Percentiles rank a stretch among this genome's conserved stretches.
Conservation (phyloP, 1,140 invertebrate species). For the Hylaeus volcanicus region DNA sequence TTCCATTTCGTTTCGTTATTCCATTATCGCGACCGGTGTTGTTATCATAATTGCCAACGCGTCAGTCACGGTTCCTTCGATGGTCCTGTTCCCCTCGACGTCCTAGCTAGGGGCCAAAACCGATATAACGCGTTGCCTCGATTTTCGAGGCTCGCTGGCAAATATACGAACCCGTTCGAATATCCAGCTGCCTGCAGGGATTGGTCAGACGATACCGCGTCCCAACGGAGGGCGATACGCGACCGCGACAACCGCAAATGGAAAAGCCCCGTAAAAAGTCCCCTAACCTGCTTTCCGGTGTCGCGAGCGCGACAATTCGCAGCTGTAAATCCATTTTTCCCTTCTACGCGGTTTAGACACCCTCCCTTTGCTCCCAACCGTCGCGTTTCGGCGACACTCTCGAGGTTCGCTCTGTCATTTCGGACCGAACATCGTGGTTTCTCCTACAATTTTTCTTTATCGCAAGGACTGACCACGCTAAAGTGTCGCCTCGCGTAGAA, state of each 20-base stretch:
- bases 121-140: neutral
- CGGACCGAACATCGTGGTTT: too few species aligned
- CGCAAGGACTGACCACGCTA: too few species aligned
- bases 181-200: slow-evolving; percentile 30
- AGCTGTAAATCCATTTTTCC: slow-evolving; percentile 28
- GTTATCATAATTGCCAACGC: neutral
- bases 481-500: too few species aligned
- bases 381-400: too few species aligned
- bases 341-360: too few species aligned
- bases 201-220: slow-evolving; percentile 11
- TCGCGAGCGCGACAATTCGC: slow-evolving; percentile 13
- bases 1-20: too few species aligned
- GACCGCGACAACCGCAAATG: slow-evolving; percentile 53
- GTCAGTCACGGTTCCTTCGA: neutral
- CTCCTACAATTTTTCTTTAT: too few species aligned
- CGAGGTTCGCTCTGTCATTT: too few species aligned
- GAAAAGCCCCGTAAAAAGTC: slow-evolving; percentile 54
- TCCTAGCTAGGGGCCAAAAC: neutral
- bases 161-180: slow-evolving; percentile 41
- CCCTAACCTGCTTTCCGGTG: slow-evolving; percentile 16
- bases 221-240: slow-evolving; percentile 36
- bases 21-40: neutral
- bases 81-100: neutral
- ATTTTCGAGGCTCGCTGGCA: slow-evolving; percentile 1
- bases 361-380: too few species aligned